Evolutionary conservation across 2,113 vertebrate species (phyloP), one percentile per base, ranked within the genome.

Genomic region (Neodontobutis hainanensis): DNA sequence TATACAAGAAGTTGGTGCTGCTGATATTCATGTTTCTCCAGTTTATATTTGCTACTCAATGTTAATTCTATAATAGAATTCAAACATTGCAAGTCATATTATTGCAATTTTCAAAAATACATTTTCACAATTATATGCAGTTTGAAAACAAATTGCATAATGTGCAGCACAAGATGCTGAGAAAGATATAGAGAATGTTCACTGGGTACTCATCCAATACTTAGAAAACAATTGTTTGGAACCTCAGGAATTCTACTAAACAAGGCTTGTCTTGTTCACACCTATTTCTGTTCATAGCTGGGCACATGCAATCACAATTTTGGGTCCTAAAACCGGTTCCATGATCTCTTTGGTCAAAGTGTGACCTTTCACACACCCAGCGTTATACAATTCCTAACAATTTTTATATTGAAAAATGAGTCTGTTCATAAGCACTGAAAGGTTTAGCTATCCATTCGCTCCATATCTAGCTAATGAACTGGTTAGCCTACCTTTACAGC

Each of bases 371-470:
- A 35, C 57, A 63, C 36, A 70, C 43, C 55, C 36, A 50, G 36
- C 50, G 47, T 47, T 46, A 9, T 12, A 38, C 14, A 34, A 36
- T 56, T 57, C 55, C 9, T 43, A 51, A 51, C 43, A 6, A 44
- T 53, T 44, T n/a, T 36, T 51, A 11, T 62, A 60, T 48, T 57
- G n/a, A 15, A 27, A 34, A 58, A 61, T 32, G 11, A 38, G 42
- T 66, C 34, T 65, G 55, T 68, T 78, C 40, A 66, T 27, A 34
- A 62, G 43, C 42, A 62, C 51, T 46, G 65, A 51, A 53, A 32
- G 35, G 15, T 52, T 12, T 44, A 34, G 5, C 47, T 8, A 35
- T 56, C 46, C 12, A 62, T 67, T 57, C 44, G 58, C 36, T 19
- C 49, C 50, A 64, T 40, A 11, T 15, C 51, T 12, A 3, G 11